These are phyloP conservation scores for Fukomys damarensis DNA, from an alignment of 2,113 vertebrate genomes.

Conservation along the genomic window DNA sequence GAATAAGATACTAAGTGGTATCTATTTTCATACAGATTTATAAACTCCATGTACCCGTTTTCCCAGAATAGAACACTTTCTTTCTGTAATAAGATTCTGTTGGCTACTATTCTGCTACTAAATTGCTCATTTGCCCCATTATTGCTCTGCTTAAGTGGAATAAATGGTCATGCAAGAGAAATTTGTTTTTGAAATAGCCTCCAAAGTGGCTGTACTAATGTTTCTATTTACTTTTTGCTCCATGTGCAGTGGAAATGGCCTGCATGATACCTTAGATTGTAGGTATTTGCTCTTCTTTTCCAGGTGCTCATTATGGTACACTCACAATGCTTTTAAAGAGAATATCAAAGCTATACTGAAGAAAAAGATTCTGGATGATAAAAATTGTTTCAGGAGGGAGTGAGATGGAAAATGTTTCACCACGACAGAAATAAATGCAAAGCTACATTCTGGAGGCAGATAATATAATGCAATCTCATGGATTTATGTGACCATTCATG, in stretches of 20 bases:
- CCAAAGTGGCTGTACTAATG: neutral
- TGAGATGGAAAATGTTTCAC: neutral
- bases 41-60: neutral
- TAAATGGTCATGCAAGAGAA: neutral
- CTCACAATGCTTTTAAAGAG: neutral
- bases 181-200: neutral
- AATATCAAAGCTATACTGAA: neutral
- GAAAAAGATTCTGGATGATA: neutral
- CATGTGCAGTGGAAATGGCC: rapidly evolving
- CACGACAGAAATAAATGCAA: neutral
- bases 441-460: neutral
- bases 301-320: neutral
- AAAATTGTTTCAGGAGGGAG: neutral
- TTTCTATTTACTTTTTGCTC: neutral
- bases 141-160: neutral
- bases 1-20: neutral
- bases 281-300: neutral
- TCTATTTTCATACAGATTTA: neutral
- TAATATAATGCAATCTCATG: neutral
- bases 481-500: neutral
- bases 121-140: neutral
- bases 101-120: neutral
- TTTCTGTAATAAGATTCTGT: constrained; percentile 8
- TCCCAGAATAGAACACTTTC: neutral
- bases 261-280: neutral